Conservation (phyloP, 2,113 vertebrate species). For the Nothoprocta pentlandii region DNA sequence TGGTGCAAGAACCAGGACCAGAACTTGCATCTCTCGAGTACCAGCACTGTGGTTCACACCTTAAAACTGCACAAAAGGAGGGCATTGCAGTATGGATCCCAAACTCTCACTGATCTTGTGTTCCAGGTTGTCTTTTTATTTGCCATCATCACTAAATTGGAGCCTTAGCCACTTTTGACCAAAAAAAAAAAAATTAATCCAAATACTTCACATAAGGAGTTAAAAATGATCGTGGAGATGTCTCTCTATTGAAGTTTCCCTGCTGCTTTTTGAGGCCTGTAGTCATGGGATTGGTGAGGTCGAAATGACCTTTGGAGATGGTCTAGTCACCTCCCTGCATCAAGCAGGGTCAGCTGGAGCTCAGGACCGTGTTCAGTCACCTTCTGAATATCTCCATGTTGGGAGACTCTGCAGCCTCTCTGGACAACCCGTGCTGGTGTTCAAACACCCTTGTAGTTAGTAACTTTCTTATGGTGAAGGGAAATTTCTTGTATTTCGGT, state of each 20-base stretch:
- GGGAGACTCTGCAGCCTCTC: neutral
- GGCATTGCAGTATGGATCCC: neutral
- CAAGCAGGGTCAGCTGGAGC: neutral
- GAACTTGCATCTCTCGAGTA: neutral
- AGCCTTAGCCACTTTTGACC: neutral
- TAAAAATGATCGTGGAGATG: neutral
- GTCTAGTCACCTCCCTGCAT: too few relatives aligned
- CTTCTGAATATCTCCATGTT: neutral
- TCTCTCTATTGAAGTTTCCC: neutral
- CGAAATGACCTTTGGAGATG: neutral
- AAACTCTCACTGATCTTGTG: neutral
- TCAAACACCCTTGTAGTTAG: neutral
- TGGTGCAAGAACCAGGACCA: neutral
- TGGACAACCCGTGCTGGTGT: neutral
- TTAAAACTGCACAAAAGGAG: neutral
- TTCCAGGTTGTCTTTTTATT: neutral
- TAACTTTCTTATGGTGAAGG: neutral
- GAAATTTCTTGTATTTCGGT: constrained; percentile 45
- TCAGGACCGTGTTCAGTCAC: neutral
- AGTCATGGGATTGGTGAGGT: neutral
- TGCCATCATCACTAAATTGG: neutral
- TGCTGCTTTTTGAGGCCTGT: neutral
- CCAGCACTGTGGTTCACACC: neutral
- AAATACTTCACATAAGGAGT: neutral
- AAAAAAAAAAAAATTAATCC: neutral